phyloP scores from a whole-genome alignment of 2,797 vertebrate species.

The Phylloscopus collybita region DNA sequence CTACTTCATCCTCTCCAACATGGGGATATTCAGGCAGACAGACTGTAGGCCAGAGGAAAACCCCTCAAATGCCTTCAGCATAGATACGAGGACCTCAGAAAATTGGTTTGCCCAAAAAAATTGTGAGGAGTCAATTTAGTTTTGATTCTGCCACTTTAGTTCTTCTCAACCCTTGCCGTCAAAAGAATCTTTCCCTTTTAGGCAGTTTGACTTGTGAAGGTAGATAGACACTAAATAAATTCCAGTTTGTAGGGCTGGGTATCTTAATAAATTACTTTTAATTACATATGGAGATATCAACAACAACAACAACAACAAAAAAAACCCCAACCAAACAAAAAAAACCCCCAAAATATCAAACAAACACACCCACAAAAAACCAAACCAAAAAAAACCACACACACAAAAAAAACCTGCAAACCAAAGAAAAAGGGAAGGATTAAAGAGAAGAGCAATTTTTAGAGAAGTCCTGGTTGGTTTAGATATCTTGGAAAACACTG shows the following conservation, averaged over 20 bases:
- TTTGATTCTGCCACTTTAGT: not conserved
- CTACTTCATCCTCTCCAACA: too few relatives aligned
- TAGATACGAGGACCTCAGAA: not conserved
- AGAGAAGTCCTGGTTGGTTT: not conserved
- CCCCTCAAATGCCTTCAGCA: not conserved
- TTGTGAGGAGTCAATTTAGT: not conserved
- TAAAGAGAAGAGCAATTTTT: not conserved
- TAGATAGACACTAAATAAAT: not conserved
- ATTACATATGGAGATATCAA: not conserved
- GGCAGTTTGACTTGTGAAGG: not conserved
- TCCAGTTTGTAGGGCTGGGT: not conserved
- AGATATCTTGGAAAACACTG: not conserved
- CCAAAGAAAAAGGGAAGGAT: not conserved
- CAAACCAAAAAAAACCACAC: too few relatives aligned
- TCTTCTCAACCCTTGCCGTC: not conserved
- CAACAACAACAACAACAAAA: not conserved
- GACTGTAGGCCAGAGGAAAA: not conserved
- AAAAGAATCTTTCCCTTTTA: not conserved
- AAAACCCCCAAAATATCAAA: too few relatives aligned
- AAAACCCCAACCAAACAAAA: too few relatives aligned
- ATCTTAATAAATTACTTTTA: not conserved
- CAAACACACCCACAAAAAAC: too few relatives aligned
- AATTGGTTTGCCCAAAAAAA: not conserved
- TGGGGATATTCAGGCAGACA: not conserved
- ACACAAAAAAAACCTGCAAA: too few relatives aligned